These are phyloP conservation scores for Myocastor coypus DNA, from an alignment of 2,113 vertebrate species.

Conservation along the genomic window DNA sequence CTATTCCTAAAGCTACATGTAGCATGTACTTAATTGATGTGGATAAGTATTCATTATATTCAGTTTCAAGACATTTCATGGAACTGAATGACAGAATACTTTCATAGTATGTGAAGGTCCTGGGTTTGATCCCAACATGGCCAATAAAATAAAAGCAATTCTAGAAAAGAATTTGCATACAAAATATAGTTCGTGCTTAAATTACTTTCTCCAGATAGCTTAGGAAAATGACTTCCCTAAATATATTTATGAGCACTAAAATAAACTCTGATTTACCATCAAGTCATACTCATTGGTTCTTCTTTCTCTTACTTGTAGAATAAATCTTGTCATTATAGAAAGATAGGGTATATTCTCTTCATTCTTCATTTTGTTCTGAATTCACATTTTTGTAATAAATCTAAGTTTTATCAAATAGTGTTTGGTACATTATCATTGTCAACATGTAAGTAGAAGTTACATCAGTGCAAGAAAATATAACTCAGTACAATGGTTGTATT, in stretches of 20 bases:
- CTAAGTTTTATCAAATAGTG: neutral
- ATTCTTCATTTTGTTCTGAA: constrained; percentile 33
- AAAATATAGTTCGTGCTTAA: neutral
- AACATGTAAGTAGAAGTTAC: constrained; percentile 4
- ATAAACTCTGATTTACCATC: neutral
- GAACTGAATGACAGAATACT: neutral
- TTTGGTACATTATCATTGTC: neutral
- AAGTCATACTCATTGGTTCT: neutral
- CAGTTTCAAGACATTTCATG: constrained; percentile 15
- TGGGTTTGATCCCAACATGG: neutral
- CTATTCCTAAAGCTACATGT: neutral
- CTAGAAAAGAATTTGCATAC: neutral
- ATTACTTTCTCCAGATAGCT: neutral
- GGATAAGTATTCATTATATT: neutral
- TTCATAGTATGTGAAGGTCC: neutral
- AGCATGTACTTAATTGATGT: neutral
- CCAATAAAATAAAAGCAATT: neutral
- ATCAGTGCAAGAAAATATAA: constrained; percentile 8
- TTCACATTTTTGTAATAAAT: constrained; percentile 11
- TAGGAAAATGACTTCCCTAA: constrained; percentile 24
- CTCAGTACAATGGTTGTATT: neutral
- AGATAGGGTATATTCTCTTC: neutral
- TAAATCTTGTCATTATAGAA: constrained; percentile 34
- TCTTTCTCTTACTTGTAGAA: neutral
- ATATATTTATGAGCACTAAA: neutral